phyloP scores from a whole-genome alignment of 1,140 invertebrate species.

The Magallana gigas region DNA sequence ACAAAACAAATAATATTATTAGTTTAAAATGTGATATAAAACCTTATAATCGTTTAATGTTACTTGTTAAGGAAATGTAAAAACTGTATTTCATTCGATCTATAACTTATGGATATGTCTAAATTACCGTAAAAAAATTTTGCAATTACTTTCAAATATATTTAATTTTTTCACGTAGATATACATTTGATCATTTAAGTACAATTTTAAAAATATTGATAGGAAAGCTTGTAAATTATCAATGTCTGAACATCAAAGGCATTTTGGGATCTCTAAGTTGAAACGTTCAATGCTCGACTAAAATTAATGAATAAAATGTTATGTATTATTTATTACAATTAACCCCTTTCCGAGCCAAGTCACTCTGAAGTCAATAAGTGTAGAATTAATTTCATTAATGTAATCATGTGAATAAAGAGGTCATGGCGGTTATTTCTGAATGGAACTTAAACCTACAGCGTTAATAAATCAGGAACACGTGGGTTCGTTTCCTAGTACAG shows the following conservation, averaged over 20 bases:
- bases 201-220: too few relatives aligned
- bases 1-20: neutral
- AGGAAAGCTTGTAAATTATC: neutral
- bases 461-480: too few relatives aligned
- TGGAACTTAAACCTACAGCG: neutral
- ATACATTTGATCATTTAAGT: too few relatives aligned
- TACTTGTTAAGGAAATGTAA: too few relatives aligned
- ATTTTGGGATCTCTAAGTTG: neutral
- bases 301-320: slow-evolving; percentile 33
- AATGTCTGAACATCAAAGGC: neutral
- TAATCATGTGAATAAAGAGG: neutral
- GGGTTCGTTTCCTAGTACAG: too few relatives aligned
- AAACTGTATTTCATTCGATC: too few relatives aligned
- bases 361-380: neutral
- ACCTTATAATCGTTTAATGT: too few relatives aligned
- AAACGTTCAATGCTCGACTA: neutral
- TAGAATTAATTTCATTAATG: neutral
- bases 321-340: slow-evolving; percentile 19
- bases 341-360: neutral
- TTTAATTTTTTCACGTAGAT: too few relatives aligned
- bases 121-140: too few relatives aligned
- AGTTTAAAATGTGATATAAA: too few relatives aligned
- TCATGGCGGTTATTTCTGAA: slow-evolving; percentile 1
- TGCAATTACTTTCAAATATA: too few relatives aligned
- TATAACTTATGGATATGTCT: too few relatives aligned